phyloP scores from a whole-genome alignment of 92 coral and sea anemone species.

The Desmophyllum pertusum region DNA sequence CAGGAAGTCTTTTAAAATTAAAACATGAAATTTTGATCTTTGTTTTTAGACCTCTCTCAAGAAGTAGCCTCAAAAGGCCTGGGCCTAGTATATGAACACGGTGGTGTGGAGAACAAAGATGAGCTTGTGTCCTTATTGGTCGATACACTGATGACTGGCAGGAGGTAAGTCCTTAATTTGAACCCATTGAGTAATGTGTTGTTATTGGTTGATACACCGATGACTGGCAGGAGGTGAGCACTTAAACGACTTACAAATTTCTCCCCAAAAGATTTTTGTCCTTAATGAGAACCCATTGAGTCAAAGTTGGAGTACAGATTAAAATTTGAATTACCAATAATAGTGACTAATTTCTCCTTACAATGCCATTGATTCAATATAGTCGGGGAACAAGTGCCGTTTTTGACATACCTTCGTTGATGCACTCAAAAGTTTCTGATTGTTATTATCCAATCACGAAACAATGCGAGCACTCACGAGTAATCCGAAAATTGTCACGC shows the following conservation, averaged over 20 bases:
- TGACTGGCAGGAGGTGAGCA: conserved; percentile 67
- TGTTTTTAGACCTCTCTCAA: conserved; percentile 77
- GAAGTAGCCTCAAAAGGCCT: conserved; percentile 99
- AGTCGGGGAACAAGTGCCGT: no score
- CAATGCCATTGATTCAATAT: no score
- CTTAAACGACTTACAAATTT: not conserved
- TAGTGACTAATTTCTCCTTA: no score
- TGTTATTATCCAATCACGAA: no score
- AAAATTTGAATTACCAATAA: no score
- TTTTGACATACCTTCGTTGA: no score
- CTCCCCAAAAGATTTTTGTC: not conserved
- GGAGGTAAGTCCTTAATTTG: no score
- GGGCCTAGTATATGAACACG: conserved; percentile 93
- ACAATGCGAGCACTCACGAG: no score
- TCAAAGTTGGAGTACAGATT: not conserved
- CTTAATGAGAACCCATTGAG: not conserved
- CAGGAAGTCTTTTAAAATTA: not conserved
- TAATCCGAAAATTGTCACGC: no score
- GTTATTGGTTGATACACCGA: conserved; percentile 82
- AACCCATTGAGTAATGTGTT: no score
- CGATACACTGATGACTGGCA: conserved; percentile 76
- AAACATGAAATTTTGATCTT: not conserved
- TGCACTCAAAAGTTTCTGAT: no score
- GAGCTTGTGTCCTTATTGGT: conserved; percentile 89
- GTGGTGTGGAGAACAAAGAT: conserved; percentile 81